Conservation (phyloP, 1,140 invertebrate species). For the Liolophura sinensis region DNA sequence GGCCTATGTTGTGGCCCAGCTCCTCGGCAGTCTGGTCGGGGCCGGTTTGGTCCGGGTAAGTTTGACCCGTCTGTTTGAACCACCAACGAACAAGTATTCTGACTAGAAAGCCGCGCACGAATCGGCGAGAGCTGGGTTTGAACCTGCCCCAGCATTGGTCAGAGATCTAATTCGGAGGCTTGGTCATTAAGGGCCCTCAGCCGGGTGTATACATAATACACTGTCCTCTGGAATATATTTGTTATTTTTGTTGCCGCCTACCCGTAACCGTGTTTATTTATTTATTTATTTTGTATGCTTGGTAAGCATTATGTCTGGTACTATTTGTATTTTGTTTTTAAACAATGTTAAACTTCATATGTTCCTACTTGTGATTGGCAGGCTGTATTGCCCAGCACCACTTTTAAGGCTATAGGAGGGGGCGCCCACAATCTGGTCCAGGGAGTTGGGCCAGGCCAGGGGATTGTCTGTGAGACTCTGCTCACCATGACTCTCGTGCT, state of each 20-base stretch:
- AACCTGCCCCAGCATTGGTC: background rate
- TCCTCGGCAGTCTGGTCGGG: constrained; percentile 50
- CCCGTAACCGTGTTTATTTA: too few species aligned
- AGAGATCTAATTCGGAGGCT: background rate
- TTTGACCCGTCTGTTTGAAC: background rate
- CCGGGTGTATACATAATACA: too few species aligned
- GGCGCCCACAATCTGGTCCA: constrained; percentile 24
- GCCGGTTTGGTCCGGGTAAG: constrained; percentile 46
- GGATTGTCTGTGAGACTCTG: constrained; percentile 44
- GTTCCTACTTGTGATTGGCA: constrained; percentile 4
- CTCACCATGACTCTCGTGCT: constrained; percentile 49
- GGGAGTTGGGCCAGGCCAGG: constrained; percentile 26
- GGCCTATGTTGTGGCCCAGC: constrained; percentile 47
- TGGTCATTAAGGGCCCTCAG: too few species aligned
- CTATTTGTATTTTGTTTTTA: background rate
- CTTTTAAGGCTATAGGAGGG: constrained; percentile 26
- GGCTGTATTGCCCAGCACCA: constrained; percentile 24
- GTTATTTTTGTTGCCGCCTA: too few species aligned
- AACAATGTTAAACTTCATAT: background rate
- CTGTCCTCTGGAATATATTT: too few species aligned
- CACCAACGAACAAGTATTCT: too few species aligned
- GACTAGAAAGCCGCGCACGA: too few species aligned
- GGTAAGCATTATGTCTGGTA: background rate
- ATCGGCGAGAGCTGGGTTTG: too few species aligned
- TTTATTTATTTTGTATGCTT: too few species aligned